Conservation (phyloP, 2,797 vertebrate genomes). For the Gymnothorax reevesii region DNA sequence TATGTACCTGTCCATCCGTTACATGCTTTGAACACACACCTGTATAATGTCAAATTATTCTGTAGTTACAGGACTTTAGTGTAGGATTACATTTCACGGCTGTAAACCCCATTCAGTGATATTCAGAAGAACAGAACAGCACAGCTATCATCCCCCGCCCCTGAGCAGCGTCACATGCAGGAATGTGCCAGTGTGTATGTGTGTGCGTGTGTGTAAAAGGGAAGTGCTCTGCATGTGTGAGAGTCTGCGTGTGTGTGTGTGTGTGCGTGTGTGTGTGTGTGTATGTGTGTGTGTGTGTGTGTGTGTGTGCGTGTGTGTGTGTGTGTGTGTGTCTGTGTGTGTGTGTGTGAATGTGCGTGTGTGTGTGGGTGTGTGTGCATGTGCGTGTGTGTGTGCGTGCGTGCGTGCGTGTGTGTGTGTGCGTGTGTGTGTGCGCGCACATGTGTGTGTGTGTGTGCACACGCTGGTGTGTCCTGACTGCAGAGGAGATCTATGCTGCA, state of each 20-base stretch:
- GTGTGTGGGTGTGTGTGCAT: neutral
- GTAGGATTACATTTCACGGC: neutral
- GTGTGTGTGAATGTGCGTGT: neutral
- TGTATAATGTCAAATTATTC: constrained; percentile 13
- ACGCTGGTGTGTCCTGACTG: neutral
- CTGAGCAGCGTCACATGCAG: neutral
- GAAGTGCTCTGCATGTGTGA: neutral
- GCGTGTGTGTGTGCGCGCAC: constrained; percentile 9
- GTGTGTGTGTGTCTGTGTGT: constrained; percentile 9
- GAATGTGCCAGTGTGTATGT: constrained; percentile 2
- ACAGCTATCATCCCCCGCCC: neutral
- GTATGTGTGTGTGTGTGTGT: constrained; percentile 34
- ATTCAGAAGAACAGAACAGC: neutral
- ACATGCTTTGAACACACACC: constrained; percentile 2
- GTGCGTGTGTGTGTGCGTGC: neutral
- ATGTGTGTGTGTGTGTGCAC: neutral
- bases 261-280: neutral
- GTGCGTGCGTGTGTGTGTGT: neutral
- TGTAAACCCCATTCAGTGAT: constrained; percentile 17
- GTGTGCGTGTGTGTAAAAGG: constrained; percentile 18
- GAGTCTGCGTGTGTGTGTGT: neutral
- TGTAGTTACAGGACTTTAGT: constrained; percentile 6
- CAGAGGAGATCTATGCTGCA: constrained; percentile 8
- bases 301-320: neutral
- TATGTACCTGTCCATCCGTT: constrained; percentile 19